Conservation (phyloP, 2,888 invertebrate species). For the Cheilosia vulpina region DNA sequence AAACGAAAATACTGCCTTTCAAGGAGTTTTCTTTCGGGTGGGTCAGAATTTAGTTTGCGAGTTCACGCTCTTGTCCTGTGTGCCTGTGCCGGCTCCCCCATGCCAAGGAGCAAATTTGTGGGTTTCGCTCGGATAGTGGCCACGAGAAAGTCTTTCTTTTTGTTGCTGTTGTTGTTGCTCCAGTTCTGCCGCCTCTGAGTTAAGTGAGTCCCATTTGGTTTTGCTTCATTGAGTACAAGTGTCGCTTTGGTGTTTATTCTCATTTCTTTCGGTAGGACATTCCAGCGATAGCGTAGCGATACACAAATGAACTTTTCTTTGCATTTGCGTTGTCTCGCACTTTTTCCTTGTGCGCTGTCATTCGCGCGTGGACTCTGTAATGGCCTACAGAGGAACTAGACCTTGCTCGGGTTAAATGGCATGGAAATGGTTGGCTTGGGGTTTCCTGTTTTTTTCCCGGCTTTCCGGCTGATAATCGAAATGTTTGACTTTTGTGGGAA, state of each 20-base stretch:
- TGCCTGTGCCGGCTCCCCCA: background rate
- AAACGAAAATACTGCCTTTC: conserved; percentile 27
- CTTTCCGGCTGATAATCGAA: conserved; percentile 59
- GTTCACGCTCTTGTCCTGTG: conserved; percentile 44
- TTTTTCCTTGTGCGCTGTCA: conserved; percentile 14
- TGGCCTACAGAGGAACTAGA: conserved; percentile 55
- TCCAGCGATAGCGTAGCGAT: background rate
- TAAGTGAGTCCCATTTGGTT: conserved; percentile 70
- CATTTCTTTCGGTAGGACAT: conserved; percentile 52
- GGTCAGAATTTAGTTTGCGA: conserved; percentile 70
- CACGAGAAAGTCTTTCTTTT: conserved; percentile 31
- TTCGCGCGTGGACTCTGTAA: conserved; percentile 52
- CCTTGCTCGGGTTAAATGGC: conserved; percentile 69
- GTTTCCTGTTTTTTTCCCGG: background rate
- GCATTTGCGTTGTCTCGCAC: conserved; percentile 11
- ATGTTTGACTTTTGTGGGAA: conserved; percentile 69
- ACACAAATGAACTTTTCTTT: conserved; percentile 46
- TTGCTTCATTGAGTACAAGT: conserved; percentile 72
- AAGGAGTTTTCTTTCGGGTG: conserved; percentile 41
- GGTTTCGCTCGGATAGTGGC: conserved; percentile 52
- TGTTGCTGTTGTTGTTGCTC: conserved; percentile 37
- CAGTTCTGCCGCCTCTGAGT: conserved; percentile 21
- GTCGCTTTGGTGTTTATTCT: conserved; percentile 64
- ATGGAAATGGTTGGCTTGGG: conserved; percentile 67
- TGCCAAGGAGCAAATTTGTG: conserved; percentile 48